Conservation (phyloP, 2,113 vertebrate species). For the Crotophaga sulcirostris region DNA sequence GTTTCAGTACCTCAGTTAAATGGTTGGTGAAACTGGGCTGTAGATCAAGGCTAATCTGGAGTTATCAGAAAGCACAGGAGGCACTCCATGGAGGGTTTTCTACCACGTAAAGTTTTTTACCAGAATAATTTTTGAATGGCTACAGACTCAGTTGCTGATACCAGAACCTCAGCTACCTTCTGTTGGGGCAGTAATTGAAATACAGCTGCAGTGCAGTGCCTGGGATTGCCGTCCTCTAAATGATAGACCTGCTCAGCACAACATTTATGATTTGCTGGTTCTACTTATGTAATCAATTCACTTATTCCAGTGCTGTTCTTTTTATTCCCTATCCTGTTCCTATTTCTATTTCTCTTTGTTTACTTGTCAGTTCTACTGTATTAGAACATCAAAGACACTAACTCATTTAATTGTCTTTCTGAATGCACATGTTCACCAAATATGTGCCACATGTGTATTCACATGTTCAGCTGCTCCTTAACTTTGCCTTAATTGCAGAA, state of each 20-base stretch:
- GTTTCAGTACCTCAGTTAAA: background rate
- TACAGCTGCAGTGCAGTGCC: background rate
- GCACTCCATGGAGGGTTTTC: background rate
- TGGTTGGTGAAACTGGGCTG: background rate
- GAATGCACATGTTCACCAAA: background rate
- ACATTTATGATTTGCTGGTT: background rate
- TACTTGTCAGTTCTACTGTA: background rate
- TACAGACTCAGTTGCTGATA: background rate
- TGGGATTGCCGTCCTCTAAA: background rate
- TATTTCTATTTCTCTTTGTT: background rate
- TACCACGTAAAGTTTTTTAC: background rate
- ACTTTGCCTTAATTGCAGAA: background rate
- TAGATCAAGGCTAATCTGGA: background rate
- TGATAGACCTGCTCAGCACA: background rate
- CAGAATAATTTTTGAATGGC: background rate
- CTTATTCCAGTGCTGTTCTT: background rate
- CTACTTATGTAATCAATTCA: background rate
- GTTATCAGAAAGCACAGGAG: background rate
- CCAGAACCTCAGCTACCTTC: background rate
- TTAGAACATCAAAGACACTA: background rate
- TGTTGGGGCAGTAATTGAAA: background rate
- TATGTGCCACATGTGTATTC: background rate
- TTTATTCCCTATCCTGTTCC: background rate
- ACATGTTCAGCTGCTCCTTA: background rate
- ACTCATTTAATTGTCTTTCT: background rate